Base-by-base conservation (phyloP, 2,888 invertebrate genomes). In the Parascotia fuliginaria region DNA sequence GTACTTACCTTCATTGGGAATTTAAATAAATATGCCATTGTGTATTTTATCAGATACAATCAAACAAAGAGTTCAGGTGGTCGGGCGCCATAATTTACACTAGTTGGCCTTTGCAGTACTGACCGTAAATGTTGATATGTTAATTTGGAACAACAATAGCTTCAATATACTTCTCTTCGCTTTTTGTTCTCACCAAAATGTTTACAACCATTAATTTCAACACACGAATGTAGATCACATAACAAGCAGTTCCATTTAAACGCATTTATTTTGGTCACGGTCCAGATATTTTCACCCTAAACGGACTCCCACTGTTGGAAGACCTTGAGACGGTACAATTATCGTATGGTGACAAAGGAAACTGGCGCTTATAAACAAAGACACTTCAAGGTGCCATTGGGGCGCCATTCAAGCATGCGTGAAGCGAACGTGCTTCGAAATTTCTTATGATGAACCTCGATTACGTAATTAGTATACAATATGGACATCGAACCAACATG, bases 361-460 rank as follows among this genome's bases (percentile, higher is more conserved):
- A 78, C 72, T 69, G 70, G 61, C 70, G 60, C 61, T 72, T 70
- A 70, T 76, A 79, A 78, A 82, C 79, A 79, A 75, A 73, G 74
- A 61, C 73, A 62, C 48, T 51, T 70, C 81, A 86, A 87, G 86
- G 87, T 87, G 88, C 77, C 85, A 80, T 83, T 84, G 77, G 63
- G 73, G 70, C 75, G 79, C 75, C 79, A 79, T 77, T 77, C 72
- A 78, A 75, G 76, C 74, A 75, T 64, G 62, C 66, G 70, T 70
- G 51, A 62, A 69, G 69, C 77, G 73, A 72, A 81, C 81, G 79
- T 82, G 81, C 70, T 66, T 78, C 77, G 73, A 85, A 81, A 81
- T 77, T 74, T 81, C 73, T 70, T 74, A 70, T 56, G 70, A 75
- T 69, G 56, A 60, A 55, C 50, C 50, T 38, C 46, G 56, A 51